Evolutionary conservation across 2,888 invertebrate genomes (phyloP), one percentile per base, ranked within the genome.

Genomic region (Cactoblastis cactorum): DNA sequence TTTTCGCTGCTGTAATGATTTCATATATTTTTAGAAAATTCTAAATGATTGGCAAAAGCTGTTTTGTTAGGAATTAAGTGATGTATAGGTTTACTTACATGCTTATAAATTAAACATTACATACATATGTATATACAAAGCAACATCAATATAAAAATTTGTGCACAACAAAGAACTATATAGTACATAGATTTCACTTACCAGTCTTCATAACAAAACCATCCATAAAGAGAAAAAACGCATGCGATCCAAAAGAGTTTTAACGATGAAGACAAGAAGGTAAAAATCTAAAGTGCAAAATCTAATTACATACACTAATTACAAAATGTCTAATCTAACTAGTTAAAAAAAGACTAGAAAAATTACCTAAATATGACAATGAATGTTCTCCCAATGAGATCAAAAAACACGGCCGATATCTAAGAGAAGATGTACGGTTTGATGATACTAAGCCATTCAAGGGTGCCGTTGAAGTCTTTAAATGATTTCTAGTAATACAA

Each of bases 381-480:
- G 78, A 80, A 65, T 72, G 70, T 69, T 67, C 69, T 74, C 72
- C 77, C 72, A 37, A 48, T 49, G 71, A 74, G 69, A 76, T 80
- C 79, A 80, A 74, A 80, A 73, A 75, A 71, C 74, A 73, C 73
- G 74, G 76, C 74, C 73, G 62, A 74, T 69, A 54, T 68, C 71
- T 76, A 76, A 73, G 71, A 80, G 69, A 72, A 62, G 70, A 77
- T 76, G 77, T 78, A 81, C 81, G 76, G 82, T 74, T 74, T 83
- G 77, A 80, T 86, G 77, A 80, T 83, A 84, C 80, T 77, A 87
- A 88, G 88, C 88, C 89, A 89, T 89, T 82, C 88, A 85, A 65
- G 83, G 85, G 89, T 88, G 89, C 88, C 86, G 83, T 73, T 77
- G 81, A 78, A 76, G 73, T 77, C 74, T 76, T 79, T 74, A 73